These are phyloP conservation scores for Chalcosyrphus nemorum DNA, from an alignment of 2,888 invertebrate species.

Conservation along the genomic window DNA sequence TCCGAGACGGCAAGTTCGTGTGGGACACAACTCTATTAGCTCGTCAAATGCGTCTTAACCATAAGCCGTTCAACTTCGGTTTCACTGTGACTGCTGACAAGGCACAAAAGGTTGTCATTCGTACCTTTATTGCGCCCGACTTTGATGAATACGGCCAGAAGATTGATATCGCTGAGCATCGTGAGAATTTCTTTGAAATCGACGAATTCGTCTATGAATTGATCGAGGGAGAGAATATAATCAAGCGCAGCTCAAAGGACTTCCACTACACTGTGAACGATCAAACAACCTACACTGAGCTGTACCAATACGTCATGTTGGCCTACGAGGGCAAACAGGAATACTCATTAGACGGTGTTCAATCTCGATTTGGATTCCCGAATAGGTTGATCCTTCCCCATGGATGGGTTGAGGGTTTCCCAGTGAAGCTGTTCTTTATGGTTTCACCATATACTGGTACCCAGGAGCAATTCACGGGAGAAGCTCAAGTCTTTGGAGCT, in stretches of 20 bases:
- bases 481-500: conserved; percentile 83
- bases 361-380: conserved; percentile 85
- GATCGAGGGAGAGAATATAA: conserved; percentile 82
- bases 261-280: conserved; percentile 84
- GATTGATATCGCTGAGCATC: conserved; percentile 84
- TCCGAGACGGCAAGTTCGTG: conserved; percentile 81
- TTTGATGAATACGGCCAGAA: conserved; percentile 84
- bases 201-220: conserved; percentile 86
- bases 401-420: conserved; percentile 85
- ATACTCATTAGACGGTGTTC: conserved; percentile 81
- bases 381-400: conserved; percentile 86
- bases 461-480: conserved; percentile 81
- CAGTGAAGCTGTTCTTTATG: conserved; percentile 85
- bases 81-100: conserved; percentile 85
- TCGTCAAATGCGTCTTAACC: conserved; percentile 88
- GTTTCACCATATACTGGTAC: conserved; percentile 81
- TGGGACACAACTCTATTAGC: conserved; percentile 82
- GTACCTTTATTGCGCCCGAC: conserved; percentile 88
- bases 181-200: conserved; percentile 86
- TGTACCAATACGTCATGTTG: conserved; percentile 82
- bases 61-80: conserved; percentile 86
- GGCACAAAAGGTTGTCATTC: conserved; percentile 84
- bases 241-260: conserved; percentile 78
- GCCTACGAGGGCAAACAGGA: conserved; percentile 82
- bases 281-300: conserved; percentile 81